Conservation (phyloP, 2,113 vertebrate genomes). For the Channa maculata region DNA sequence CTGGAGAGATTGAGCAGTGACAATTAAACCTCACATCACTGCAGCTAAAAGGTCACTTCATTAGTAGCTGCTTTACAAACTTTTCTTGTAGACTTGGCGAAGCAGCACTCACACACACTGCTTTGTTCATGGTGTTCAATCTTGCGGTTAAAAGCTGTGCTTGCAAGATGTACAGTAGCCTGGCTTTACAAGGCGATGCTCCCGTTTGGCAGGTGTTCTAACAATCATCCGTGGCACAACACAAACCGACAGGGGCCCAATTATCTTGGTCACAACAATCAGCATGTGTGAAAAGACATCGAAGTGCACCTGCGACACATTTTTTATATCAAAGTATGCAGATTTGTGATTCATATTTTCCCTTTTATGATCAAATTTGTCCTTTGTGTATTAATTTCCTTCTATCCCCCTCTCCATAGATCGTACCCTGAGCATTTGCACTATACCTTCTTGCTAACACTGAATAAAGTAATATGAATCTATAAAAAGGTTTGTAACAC, state of each 20-base stretch:
- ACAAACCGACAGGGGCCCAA: slow-evolving; percentile 54
- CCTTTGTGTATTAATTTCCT: neutral
- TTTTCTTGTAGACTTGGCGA: slow-evolving; percentile 1
- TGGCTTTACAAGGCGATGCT: slow-evolving; percentile 16
- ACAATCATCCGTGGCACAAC: slow-evolving; percentile 51
- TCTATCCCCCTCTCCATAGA: slow-evolving; percentile 14
- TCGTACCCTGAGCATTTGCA: slow-evolving; percentile 37
- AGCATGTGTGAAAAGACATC: slow-evolving; percentile 48
- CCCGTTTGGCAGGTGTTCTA: slow-evolving; percentile 50
- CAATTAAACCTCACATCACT: slow-evolving; percentile 8
- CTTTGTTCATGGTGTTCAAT: slow-evolving; percentile 25
- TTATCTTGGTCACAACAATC: slow-evolving; percentile 62
- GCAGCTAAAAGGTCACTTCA: slow-evolving; percentile 34
- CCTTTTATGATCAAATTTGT: neutral
- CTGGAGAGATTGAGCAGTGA: neutral
- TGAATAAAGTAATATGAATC: slow-evolving; percentile 59
- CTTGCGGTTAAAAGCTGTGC: slow-evolving; percentile 33
- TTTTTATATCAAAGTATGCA: slow-evolving; percentile 36
- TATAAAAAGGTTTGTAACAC: slow-evolving; percentile 64
- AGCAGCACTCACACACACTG: neutral
- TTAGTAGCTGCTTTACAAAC: slow-evolving; percentile 17
- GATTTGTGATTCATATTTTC: neutral
- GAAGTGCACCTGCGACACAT: slow-evolving; percentile 35
- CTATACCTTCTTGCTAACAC: slow-evolving; percentile 32
- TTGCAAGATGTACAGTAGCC: slow-evolving; percentile 13